Conservation (phyloP, 2,888 invertebrate species). For the Mamestra brassicae region DNA sequence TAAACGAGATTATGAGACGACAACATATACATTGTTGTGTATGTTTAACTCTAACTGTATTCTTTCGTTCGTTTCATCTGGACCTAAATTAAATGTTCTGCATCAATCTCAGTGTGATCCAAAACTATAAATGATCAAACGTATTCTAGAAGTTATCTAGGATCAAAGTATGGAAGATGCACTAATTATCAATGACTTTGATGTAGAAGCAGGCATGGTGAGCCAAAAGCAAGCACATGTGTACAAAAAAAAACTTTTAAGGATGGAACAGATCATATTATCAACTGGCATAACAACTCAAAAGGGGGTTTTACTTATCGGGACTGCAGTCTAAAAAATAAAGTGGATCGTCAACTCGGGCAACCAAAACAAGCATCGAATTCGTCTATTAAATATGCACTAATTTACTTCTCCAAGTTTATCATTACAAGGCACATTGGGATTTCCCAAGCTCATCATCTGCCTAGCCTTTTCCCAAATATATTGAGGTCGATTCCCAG, state of each 20-base stretch:
- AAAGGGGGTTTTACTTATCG: neutral
- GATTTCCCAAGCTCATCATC: too few species aligned
- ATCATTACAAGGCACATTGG: too few species aligned
- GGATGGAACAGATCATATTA: neutral
- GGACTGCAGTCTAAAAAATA: neutral
- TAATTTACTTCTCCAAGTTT: neutral
- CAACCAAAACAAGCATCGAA: neutral
- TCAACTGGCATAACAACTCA: neutral
- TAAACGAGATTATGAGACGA: slow-evolving; percentile 74
- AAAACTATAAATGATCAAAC: too few species aligned
- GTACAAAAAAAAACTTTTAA: neutral
- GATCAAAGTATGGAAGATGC: too few species aligned
- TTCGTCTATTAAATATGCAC: neutral
- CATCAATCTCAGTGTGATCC: too few species aligned
- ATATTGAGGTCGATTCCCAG: too few species aligned
- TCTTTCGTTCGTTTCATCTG: neutral
- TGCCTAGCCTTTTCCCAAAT: too few species aligned
- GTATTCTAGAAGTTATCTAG: too few species aligned
- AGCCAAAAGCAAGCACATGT: too few species aligned
- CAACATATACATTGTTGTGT: slow-evolving; percentile 12
- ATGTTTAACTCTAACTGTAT: slow-evolving; percentile 14
- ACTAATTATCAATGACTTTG: too few species aligned
- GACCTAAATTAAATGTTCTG: neutral
- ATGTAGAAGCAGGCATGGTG: too few species aligned
- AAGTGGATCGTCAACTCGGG: neutral